Evolutionary conservation across 2,888 invertebrate genomes (phyloP).

Genomic region (Oscheius sp.): DNA sequence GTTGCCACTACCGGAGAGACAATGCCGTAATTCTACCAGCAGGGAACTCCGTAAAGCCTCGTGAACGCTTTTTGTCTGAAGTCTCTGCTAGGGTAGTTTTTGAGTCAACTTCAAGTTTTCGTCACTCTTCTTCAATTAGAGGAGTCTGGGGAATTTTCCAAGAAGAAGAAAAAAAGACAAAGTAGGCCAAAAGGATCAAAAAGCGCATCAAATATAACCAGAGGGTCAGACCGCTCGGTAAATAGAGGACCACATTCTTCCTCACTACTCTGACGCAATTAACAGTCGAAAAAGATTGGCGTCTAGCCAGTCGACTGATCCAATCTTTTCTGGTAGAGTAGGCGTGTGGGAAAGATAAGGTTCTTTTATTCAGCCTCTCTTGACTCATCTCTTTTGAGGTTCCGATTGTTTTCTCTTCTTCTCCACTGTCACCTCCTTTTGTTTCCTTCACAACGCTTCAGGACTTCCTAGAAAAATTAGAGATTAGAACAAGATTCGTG

Average conservation of each 20-base stretch:
- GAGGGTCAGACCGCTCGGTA: constrained; percentile 2
- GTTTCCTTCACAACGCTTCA: neutral
- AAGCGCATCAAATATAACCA: constrained; percentile 1
- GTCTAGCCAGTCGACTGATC: too few relatives aligned
- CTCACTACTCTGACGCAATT: constrained; percentile 4
- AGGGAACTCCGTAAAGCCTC: neutral
- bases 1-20: constrained; percentile 4
- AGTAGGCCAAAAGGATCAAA: too few relatives aligned
- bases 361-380: neutral
- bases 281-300: too few relatives aligned
- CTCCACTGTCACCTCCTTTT: neutral
- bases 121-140: neutral
- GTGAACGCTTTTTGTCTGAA: neutral
- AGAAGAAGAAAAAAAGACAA: too few relatives aligned
- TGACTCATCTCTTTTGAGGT: constrained; percentile 1
- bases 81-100: too few relatives aligned
- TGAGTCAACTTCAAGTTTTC: too few relatives aligned
- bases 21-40: neutral
- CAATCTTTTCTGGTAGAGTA: neutral
- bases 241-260: neutral
- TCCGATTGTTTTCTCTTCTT: neutral
- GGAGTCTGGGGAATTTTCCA: neutral
- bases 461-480: neutral
- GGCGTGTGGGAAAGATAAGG: neutral
- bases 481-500: neutral